These are phyloP conservation scores for Orthonyx spaldingii DNA, from an alignment of 2,113 vertebrate species.

Conservation along the genomic window DNA sequence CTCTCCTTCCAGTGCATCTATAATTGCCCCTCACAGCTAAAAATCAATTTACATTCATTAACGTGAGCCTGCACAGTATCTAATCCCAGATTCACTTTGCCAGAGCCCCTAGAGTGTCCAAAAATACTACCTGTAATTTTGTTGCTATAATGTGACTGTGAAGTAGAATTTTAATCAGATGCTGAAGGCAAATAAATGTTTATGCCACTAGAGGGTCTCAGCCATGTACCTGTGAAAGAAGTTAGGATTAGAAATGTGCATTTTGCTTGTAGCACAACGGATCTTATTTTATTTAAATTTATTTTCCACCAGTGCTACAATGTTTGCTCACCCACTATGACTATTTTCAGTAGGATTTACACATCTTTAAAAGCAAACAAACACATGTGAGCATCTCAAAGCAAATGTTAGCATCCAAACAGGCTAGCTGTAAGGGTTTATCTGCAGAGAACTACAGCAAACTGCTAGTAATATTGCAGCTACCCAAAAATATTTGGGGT, in stretches of 20 bases:
- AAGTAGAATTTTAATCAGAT: neutral
- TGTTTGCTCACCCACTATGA: neutral
- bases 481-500: neutral
- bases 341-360: neutral
- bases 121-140: neutral
- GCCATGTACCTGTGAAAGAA: neutral
- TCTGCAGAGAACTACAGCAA: neutral
- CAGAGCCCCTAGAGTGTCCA: neutral
- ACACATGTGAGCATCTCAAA: neutral
- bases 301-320: neutral
- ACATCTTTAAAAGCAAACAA: neutral
- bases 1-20: neutral
- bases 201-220: constrained; percentile 67
- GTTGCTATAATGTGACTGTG: neutral
- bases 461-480: neutral
- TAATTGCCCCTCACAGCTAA: neutral
- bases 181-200: neutral
- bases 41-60: constrained; percentile 34
- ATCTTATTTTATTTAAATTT: neutral
- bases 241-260: neutral
- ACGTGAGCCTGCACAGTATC: neutral
- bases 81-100: neutral
- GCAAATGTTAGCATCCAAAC: neutral
- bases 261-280: neutral
- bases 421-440: neutral